Conservation (phyloP, 2,888 invertebrate species). For the Drosophila paranaensis region DNA sequence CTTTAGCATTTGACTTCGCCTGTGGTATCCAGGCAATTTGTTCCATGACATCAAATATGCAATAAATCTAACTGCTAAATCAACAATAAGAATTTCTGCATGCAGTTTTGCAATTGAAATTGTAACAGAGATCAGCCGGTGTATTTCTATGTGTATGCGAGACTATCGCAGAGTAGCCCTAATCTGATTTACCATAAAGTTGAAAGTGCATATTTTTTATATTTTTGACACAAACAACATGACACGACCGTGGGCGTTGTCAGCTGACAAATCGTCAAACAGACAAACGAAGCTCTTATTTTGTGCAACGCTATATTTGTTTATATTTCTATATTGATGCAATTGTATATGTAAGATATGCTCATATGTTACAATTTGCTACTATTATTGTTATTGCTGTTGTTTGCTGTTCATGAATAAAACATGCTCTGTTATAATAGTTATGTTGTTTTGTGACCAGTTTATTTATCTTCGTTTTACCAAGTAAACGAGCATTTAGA, state of each 20-base stretch:
- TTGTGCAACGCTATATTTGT: slow-evolving; percentile 37
- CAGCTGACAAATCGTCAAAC: slow-evolving; percentile 47
- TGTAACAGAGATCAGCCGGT: slow-evolving; percentile 45
- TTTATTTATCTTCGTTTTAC: slow-evolving; percentile 61
- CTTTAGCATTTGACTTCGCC: slow-evolving; percentile 32
- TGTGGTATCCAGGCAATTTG: slow-evolving; percentile 65
- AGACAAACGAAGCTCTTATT: slow-evolving; percentile 18
- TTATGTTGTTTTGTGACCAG: slow-evolving; percentile 42
- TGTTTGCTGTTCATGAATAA: slow-evolving; percentile 14
- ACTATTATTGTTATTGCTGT: slow-evolving; percentile 18
- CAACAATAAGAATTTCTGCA: slow-evolving; percentile 55
- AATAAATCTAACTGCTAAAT: slow-evolving; percentile 68
- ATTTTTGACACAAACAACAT: slow-evolving; percentile 32
- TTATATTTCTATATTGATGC: slow-evolving; percentile 48
- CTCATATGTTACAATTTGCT: slow-evolving; percentile 21
- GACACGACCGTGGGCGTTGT: slow-evolving; percentile 43
- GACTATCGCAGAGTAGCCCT: slow-evolving; percentile 29
- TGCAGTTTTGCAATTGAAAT: slow-evolving; percentile 63
- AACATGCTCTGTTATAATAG: slow-evolving; percentile 25
- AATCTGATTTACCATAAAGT: slow-evolving; percentile 70
- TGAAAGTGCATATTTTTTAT: slow-evolving; percentile 48
- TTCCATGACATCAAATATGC: slow-evolving; percentile 68
- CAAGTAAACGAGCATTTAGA: slow-evolving; percentile 53
- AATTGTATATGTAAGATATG: slow-evolving; percentile 28
- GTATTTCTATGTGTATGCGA: slow-evolving; percentile 7